These are phyloP conservation scores for Smutsia gigantea DNA, from an alignment of 2,797 vertebrate species.

Conservation along the genomic window DNA sequence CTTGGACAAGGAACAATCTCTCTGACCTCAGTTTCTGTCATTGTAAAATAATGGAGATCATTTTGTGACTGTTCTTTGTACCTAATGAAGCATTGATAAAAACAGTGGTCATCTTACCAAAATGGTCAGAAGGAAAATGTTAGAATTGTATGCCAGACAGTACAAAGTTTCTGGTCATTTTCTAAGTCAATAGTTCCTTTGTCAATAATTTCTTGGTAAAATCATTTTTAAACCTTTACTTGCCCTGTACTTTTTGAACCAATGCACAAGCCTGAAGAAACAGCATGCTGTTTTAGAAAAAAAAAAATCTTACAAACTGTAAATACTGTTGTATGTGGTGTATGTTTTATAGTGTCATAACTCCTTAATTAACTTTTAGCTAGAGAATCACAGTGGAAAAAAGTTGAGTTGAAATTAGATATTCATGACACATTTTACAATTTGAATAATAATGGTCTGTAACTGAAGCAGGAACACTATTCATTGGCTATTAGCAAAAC, in stretches of 20 bases:
- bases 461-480: neutral
- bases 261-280: neutral
- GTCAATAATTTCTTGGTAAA: neutral
- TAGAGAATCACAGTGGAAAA: neutral
- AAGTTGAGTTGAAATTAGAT: neutral
- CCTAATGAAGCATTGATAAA: neutral
- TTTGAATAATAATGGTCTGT: conserved; percentile 10
- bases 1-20: neutral
- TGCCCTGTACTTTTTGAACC: neutral
- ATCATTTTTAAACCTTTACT: neutral
- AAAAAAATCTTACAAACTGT: neutral
- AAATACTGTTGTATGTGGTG: neutral
- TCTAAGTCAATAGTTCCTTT: neutral
- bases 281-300: neutral
- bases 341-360: neutral
- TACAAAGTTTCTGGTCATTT: neutral
- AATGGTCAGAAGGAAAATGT: neutral
- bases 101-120: neutral
- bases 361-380: neutral
- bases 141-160: neutral
- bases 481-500: neutral
- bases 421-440: neutral
- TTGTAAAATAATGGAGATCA: neutral
- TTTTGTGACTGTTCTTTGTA: neutral
- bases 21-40: neutral